Conservation (phyloP, 53 echinoderm and acorn worm species). For the Crossaster papposus region DNA sequence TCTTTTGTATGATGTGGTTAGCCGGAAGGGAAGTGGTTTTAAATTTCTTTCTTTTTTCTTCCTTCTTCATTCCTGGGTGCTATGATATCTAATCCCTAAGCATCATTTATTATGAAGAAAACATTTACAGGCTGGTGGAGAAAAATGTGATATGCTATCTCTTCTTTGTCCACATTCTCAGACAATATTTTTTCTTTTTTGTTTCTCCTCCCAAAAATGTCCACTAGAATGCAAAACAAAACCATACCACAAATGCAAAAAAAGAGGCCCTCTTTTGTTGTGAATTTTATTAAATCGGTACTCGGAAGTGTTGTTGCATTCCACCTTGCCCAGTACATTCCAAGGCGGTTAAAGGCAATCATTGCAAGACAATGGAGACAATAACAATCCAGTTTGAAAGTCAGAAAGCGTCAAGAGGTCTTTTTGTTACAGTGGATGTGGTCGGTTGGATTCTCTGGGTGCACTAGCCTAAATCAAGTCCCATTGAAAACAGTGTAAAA, state of each 20-base stretch:
- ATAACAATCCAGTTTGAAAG: background rate
- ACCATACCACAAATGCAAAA: background rate
- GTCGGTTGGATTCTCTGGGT: background rate
- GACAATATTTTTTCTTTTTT: background rate
- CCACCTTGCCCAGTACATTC: background rate
- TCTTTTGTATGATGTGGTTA: background rate
- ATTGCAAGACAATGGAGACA: background rate
- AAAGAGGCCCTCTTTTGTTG: background rate
- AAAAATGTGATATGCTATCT: background rate
- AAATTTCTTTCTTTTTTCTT: too few species aligned
- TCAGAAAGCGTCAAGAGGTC: background rate
- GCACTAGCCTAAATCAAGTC: too few species aligned
- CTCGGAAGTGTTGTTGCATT: background rate
- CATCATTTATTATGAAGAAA: background rate
- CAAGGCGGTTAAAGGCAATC: background rate
- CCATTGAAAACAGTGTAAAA: too few species aligned
- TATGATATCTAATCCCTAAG: background rate
- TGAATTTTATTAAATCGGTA: background rate
- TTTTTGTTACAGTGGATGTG: background rate
- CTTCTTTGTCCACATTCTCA: background rate
- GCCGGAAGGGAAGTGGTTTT: slow-evolving; percentile 29
- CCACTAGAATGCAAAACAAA: background rate
- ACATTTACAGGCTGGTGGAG: background rate
- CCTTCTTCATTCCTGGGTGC: background rate
- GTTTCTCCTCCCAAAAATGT: background rate